phyloP scores from a whole-genome alignment of 2,888 invertebrate species.

The Tiliacea citrago region DNA sequence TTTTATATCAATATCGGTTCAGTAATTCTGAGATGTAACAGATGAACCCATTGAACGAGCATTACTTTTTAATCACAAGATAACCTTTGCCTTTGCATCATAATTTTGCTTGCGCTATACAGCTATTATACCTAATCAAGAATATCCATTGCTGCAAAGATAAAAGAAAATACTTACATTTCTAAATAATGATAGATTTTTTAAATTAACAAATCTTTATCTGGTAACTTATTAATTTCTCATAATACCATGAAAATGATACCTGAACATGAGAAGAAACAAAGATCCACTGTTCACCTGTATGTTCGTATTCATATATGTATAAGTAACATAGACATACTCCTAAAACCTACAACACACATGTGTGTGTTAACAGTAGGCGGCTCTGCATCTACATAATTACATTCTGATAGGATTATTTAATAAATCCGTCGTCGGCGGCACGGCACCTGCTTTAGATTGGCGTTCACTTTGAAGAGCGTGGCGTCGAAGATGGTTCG shows the following conservation, averaged over 20 bases:
- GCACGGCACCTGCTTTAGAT: slow-evolving; percentile 86
- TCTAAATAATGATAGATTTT: background rate
- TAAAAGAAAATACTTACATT: background rate
- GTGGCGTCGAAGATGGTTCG: slow-evolving; percentile 90
- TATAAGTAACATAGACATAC: background rate
- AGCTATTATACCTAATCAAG: background rate
- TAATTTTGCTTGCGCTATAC: background rate
- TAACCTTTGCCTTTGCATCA: slow-evolving; percentile 15
- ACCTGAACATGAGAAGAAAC: background rate
- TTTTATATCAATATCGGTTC: slow-evolving; percentile 35
- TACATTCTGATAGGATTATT: slow-evolving; percentile 44
- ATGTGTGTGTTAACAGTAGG: slow-evolving; percentile 24
- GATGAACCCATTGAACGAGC: slow-evolving; percentile 16
- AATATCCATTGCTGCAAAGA: background rate
- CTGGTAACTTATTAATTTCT: background rate
- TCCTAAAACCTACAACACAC: slow-evolving; percentile 13
- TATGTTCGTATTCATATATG: background rate
- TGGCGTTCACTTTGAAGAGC: slow-evolving; percentile 89
- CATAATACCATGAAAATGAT: slow-evolving; percentile 3
- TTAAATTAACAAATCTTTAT: background rate
- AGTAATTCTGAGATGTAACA: slow-evolving; percentile 37
- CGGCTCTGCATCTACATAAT: slow-evolving; percentile 38
- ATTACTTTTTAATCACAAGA: slow-evolving; percentile 12
- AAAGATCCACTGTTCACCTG: slow-evolving; percentile 2
- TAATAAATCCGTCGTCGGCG: slow-evolving; percentile 60